Base-by-base conservation (phyloP, 1,140 invertebrate genomes). In the Orchesella cincta region DNA sequence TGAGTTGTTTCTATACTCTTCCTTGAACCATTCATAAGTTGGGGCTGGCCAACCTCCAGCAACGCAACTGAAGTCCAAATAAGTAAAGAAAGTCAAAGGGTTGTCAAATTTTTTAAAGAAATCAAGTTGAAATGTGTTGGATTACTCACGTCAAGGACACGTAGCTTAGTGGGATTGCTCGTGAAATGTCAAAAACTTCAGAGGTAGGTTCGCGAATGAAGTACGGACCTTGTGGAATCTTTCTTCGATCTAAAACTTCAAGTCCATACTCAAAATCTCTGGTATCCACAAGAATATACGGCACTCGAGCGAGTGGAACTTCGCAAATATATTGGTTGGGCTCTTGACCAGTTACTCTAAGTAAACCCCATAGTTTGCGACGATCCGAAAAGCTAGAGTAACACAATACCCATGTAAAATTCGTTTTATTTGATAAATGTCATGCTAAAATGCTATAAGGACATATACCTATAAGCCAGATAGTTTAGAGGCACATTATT, bases 41-140 rank as follows among this genome's bases (percentile, higher is more conserved):
- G 96, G 94, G 18, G 93, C 89, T 1, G 97, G 96, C 86, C 93
- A 97, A 1, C 94, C 96, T 70, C 91, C 91, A 78, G 95, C 95
- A 74, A 94, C 86, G 86, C 95, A 98, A 81, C 89, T 88, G 67
- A 67, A 84, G 83, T 67, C 35, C 31, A 77, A 57, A 78, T 28
- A 74, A 67, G 8, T 8, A 46, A 46, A 46, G 5, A 18, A 46
- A 46, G 39, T 18, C 5, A 46, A 46, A 46, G 39, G 18, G 5
- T 64, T n/a, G 57, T 5, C 28, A 12, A 64, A n/a, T 64, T 64
- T 12, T 12, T 64, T 8, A 64, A 52, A 52, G 26, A 51, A 1
- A 23, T 14, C 46, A 54, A 51, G 39, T 12, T 14, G 16, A 64
- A 20, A 62, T 79, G 33, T 20, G 28, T 70, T 35, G 73, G 64